Base-by-base conservation (phyloP, 2,797 vertebrate species). In the Chromobotia macracanthus region DNA sequence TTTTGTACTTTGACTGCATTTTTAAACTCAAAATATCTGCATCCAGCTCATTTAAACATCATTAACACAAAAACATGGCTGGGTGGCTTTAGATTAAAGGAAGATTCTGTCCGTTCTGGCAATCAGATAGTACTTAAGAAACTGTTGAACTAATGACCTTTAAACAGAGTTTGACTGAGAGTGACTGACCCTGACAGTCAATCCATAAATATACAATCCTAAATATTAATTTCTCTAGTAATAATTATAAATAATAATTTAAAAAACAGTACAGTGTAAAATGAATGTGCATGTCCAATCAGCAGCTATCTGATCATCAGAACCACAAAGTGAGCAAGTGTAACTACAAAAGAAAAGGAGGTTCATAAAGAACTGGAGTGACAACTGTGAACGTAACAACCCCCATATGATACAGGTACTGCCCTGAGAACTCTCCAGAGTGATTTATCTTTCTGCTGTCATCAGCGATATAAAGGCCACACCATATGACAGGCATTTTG, bases 361-460 rank as follows among this genome's bases (percentile, higher is more conserved):
- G n/a, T 46, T n/a, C 41, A 48, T 28, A 46, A 73, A 44, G 31
- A 68, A 46, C 31, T 18, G 19, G 28, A 78, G 28, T 76, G 3
- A 18, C 1, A 46, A 53, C 38, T 55, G 61, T 72, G 35, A 70
- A 11, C 73, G 18, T 56, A 67, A 70, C 46, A 46, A 80, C 51
- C 9, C 16, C 5, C 8, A 21, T 50, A 3, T 44, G 65, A 21
- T 63, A 56, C 25, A 79, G 19, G 64, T 66, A 50, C n/a, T 12
- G 12, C 51, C 77, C 80, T 77, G 38, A 73, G 50, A 56, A 77
- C 51, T 72, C 56, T 71, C 44, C 38, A 60, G 25, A 60, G 16
- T 60, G 51, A 31, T 50, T 79, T 41, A 61, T 75, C 41, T 58
- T 55, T 50, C 46, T 77, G 51, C 60, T 68, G 61, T 53, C 60